Evolutionary conservation across 2,113 vertebrate genomes (phyloP), one percentile per base, ranked within the genome.

Genomic region (Mobula birostris): DNA sequence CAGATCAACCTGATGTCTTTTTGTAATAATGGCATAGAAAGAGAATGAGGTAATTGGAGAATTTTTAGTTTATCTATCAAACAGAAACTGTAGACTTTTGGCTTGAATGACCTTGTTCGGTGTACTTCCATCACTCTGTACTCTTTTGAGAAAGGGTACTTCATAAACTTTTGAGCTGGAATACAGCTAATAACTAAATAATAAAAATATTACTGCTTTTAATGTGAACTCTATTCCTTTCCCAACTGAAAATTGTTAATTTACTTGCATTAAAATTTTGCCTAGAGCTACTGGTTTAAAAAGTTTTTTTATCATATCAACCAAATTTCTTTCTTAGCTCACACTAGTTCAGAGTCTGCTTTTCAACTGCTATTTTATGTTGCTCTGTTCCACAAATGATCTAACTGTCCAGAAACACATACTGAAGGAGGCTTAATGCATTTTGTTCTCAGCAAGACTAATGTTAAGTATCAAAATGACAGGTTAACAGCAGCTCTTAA

Each of bases 391-490:
- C 61, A 24, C 82, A 58, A 85, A 83, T 24, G 82, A 29, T 58
- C 82, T 17, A 91, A 15, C 27, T 36, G n/a, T 36, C 36, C n/a
- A 90, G 68, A 72, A 92, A 5, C 2, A 36, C 36, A 24, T 14
- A 72, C 21, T 92, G 19, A 0, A 74, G 70, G 32, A 15, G 24
- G 27, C 36, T 29, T 56, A 14, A 72, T 29, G 68, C 32, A 93
- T 27, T 93, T 56, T 74, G 68, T 56, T 56, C 68, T 56, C 36
- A 40, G 32, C 32, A 36, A 74, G 70, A 48, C 70, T 93, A 15
- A 12, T 74, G 68, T 74, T 93, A 93, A 93, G 27, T 72, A 93
- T 93, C 36, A 27, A 93, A 32, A 90, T 66, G 58, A 90, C n/a
- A 68, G 85, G n/a, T 66, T 88, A 17, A 66, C 63, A 90, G 58